phyloP scores from a whole-genome alignment of 2,113 vertebrate genomes.

The Zootoca vivipara region DNA sequence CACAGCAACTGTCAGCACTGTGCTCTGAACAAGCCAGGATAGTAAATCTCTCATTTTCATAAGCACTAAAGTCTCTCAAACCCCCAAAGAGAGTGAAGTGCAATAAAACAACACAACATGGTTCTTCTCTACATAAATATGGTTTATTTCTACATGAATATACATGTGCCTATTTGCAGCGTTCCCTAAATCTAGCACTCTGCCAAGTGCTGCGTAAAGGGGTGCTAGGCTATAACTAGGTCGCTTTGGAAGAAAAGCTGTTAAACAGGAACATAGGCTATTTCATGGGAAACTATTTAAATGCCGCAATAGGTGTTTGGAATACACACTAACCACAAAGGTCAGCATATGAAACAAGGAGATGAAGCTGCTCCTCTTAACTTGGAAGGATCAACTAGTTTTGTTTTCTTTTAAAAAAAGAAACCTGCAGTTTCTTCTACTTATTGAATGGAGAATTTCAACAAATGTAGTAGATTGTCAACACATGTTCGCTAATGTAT shows the following conservation, averaged over 20 bases:
- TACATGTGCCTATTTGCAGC: conserved; percentile 8
- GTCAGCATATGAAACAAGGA: not conserved
- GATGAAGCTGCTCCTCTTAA: accelerated
- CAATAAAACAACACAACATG: not conserved
- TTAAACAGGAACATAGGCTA: not conserved
- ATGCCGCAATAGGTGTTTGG: not conserved
- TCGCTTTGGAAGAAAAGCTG: not conserved
- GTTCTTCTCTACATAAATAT: not conserved
- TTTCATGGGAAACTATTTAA: conserved; percentile 5
- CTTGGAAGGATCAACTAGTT: not conserved
- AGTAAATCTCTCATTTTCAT: conserved; percentile 40
- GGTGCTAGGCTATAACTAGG: not conserved
- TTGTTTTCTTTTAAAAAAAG: not conserved
- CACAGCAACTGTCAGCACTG: conserved; percentile 13
- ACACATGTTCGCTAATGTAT: too few species aligned
- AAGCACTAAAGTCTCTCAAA: conserved; percentile 22
- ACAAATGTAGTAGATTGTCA: too few species aligned
- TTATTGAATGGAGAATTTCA: not conserved
- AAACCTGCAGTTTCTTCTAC: not conserved
- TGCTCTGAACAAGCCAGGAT: not conserved
- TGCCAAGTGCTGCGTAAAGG: not conserved
- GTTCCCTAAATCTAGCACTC: conserved; percentile 14
- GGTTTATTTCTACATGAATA: conserved; percentile 40
- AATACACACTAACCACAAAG: conserved; percentile 7
- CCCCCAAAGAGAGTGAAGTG: conserved; percentile 29